phyloP scores from a whole-genome alignment of 2,113 vertebrate genomes.

The Etia nguti region DNA sequence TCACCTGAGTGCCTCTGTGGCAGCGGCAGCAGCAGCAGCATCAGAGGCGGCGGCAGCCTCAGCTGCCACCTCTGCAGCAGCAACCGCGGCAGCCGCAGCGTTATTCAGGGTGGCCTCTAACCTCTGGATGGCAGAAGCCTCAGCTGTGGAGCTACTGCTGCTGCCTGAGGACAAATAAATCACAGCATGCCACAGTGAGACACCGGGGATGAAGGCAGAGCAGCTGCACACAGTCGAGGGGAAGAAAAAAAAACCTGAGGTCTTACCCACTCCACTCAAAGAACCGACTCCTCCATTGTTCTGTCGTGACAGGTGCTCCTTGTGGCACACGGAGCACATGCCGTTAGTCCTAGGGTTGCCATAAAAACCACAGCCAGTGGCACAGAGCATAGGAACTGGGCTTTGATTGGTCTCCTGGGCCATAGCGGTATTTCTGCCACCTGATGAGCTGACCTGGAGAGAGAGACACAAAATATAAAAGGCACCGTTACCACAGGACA shows the following conservation, averaged over 20 bases:
- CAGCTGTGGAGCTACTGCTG: conserved; percentile 76
- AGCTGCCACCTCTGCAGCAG: conserved; percentile 77
- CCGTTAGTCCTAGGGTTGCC: conserved; percentile 86
- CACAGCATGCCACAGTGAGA: not conserved
- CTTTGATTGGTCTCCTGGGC: conserved; percentile 88
- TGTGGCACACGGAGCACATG: conserved; percentile 90
- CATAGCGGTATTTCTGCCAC: conserved; percentile 65
- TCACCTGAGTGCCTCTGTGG: conserved; percentile 66
- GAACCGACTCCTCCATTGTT: conserved; percentile 80
- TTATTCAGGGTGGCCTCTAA: conserved; percentile 81
- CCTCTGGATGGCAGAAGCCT: conserved; percentile 86
- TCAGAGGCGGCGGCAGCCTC: conserved; percentile 26
- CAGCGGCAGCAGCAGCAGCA: conserved; percentile 68
- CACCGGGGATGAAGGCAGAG: not conserved
- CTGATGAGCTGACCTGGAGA: conserved; percentile 25
- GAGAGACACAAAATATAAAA: not conserved
- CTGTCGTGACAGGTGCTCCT: conserved; percentile 83
- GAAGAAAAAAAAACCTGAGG: not conserved
- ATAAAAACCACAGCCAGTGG: conserved; percentile 86
- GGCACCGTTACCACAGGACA: not conserved
- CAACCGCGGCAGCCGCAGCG: conserved; percentile 70
- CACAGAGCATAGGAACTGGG: conserved; percentile 81
- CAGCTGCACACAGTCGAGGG: not conserved
- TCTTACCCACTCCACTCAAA: conserved; percentile 71
- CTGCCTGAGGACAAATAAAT: conserved; percentile 66